A percentile compares a stretch with the other conserved stretches of the same genome.
These are phyloP conservation scores for Solea solea DNA, from an alignment of 2,113 vertebrate genomes.

Conservation along the genomic window DNA sequence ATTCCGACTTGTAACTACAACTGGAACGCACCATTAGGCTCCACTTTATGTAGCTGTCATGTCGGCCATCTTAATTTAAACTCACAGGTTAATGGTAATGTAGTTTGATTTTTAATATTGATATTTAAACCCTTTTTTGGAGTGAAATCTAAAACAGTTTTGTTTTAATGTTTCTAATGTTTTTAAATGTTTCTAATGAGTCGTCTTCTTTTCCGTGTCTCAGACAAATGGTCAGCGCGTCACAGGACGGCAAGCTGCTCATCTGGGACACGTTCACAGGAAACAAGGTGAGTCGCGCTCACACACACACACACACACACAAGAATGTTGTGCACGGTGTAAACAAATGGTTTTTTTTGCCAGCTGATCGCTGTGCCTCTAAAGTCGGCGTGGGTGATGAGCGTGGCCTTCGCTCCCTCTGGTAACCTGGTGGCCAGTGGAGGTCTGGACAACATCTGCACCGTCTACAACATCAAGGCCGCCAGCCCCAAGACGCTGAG, in stretches of 20 bases:
- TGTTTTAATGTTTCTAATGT: too few species aligned
- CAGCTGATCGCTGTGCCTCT: constrained; percentile 82
- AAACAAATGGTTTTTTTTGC: neutral
- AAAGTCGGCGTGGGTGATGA: constrained; percentile 87
- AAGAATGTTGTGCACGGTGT: neutral
- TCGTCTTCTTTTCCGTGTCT: neutral
- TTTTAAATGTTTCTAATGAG: too few species aligned
- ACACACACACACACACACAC: neutral
- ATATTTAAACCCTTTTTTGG: too few species aligned
- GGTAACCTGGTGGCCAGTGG: constrained; percentile 83
- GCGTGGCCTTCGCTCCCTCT: constrained; percentile 81
- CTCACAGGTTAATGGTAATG: too few species aligned
- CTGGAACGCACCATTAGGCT: too few species aligned
- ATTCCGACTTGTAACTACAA: too few species aligned
- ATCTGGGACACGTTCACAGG: constrained; percentile 81
- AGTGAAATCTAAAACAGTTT: too few species aligned
- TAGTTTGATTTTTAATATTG: too few species aligned
- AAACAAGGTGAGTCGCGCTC: constrained; percentile 73
- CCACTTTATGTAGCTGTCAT: too few species aligned
- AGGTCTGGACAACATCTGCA: constrained; percentile 84
- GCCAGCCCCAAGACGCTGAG: constrained; percentile 78
- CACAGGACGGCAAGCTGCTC: constrained; percentile 84
- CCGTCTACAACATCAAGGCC: constrained; percentile 80
- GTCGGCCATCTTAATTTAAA: too few species aligned
- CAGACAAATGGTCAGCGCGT: constrained; percentile 83